Conservation (phyloP, 2,113 vertebrate species). For the Arizona elegans region DNA sequence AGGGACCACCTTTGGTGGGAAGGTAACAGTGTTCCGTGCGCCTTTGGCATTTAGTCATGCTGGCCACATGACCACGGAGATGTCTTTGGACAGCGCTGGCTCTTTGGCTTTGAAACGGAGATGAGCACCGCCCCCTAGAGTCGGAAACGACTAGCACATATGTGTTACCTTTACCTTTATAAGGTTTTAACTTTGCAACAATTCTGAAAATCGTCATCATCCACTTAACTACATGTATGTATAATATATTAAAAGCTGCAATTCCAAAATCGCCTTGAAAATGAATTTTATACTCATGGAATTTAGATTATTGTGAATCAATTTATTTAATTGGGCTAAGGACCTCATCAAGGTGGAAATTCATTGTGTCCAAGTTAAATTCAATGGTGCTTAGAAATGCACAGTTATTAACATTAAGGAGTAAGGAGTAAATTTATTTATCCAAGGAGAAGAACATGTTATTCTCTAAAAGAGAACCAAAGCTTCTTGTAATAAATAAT, state of each 20-base stretch:
- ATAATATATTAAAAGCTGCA: not conserved
- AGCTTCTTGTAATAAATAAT: not conserved
- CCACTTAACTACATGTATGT: not conserved
- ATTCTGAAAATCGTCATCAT: not conserved
- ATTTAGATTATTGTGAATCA: not conserved
- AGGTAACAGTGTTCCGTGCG: too few species aligned
- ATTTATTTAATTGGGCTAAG: not conserved
- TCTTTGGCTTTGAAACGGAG: too few species aligned
- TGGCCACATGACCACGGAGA: too few species aligned
- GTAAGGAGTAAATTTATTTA: not conserved
- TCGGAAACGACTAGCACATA: too few species aligned
- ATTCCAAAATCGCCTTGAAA: not conserved
- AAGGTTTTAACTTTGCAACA: not conserved
- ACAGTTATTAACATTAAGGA: not conserved
- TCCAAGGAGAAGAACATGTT: not conserved
- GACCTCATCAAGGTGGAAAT: not conserved
- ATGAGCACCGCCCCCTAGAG: too few species aligned
- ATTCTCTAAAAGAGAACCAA: not conserved
- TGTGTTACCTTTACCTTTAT: too few species aligned
- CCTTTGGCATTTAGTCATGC: too few species aligned
- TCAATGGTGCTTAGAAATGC: not conserved
- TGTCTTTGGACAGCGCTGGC: too few species aligned
- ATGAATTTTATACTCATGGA: not conserved
- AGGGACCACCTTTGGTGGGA: too few species aligned
- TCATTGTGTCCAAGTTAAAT: not conserved